Evolutionary conservation across 2,797 vertebrate species (phyloP).

Genomic region (Pseudomugil gertrudae): DNA sequence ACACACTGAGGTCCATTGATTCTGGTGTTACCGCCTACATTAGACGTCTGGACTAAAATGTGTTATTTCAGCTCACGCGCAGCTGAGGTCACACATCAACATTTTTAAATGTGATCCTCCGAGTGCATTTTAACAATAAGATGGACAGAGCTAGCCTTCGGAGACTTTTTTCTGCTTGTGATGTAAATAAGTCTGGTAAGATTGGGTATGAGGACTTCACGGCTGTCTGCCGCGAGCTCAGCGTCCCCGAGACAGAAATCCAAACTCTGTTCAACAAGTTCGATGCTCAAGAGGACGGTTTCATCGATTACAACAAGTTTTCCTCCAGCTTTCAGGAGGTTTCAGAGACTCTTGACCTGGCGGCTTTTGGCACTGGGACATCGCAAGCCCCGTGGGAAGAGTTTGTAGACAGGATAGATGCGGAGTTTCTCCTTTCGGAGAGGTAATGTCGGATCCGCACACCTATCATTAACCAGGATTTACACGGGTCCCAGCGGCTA

Average conservation of each 20-base stretch:
- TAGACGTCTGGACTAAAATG: slow-evolving; percentile 38
- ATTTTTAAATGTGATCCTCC: not conserved
- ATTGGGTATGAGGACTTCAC: slow-evolving; percentile 82
- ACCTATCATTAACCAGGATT: not conserved
- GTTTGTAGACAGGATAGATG: slow-evolving; percentile 68
- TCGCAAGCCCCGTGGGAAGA: slow-evolving; percentile 67
- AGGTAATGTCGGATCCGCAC: slow-evolving; percentile 63
- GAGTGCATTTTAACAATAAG: not conserved
- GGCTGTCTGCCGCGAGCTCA: slow-evolving; percentile 78
- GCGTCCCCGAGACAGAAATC: slow-evolving; percentile 71
- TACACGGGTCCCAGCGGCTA: not conserved
- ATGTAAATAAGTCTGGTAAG: slow-evolving; percentile 79
- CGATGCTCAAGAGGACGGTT: slow-evolving; percentile 75
- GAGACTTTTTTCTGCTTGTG: slow-evolving; percentile 75
- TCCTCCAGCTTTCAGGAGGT: slow-evolving; percentile 81
- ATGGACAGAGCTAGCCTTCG: slow-evolving; percentile 64
- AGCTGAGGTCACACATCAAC: not conserved
- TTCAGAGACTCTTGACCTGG: slow-evolving; percentile 71
- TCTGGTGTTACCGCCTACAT: slow-evolving; percentile 32
- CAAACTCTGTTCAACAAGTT: slow-evolving; percentile 77
- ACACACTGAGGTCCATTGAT: slow-evolving; percentile 2
- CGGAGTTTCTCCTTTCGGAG: slow-evolving; percentile 56
- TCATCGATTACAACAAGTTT: slow-evolving; percentile 81
- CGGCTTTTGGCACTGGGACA: slow-evolving; percentile 53
- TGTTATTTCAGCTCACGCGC: slow-evolving; percentile 8